Evolutionary conservation across 2,113 vertebrate genomes (phyloP), one percentile per base, ranked within the genome.

Genomic region (Jaculus jaculus): DNA sequence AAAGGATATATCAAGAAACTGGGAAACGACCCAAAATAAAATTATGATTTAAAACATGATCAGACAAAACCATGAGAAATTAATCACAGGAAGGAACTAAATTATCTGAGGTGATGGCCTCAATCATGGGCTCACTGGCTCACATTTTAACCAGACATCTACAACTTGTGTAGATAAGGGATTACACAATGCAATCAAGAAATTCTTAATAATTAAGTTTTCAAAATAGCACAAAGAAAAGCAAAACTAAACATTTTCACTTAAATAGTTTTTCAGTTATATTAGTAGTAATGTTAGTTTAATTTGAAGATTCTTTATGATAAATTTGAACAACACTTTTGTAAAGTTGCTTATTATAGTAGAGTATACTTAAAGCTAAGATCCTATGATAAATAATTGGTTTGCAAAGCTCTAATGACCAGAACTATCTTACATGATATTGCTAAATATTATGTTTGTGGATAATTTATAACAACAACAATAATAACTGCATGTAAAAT

Each of bases 351-450:
- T 87, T 89, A 65, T 84, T 80, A 69, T 2, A 51, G 5, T 61
- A 17, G 74, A 63, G 2, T 28, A n/a, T 69, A 79, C 24, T 30
- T 61, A 60, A n/a, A 68, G 23, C 54, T 4, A 58, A 68, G 5
- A 54, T 79, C 16, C 54, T 42, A 87, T 74, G 65, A 72, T 71
- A 86, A 21, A 34, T 1, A 77, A 42, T 83, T 79, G 83, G 21
- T 30, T 96, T 60, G 83, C 80, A 75, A 74, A 51, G 73, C 84
- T 89, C 4, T 66, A 91, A 37, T 32, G 20, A 75, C 34, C 34
- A 84, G 39, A 74, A 63, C 84, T 18, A 90, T 61, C 7, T 65
- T n/a, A n/a, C n/a, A n/a, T n/a, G n/a, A 63, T 1, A 26, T 30
- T 79, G 11, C 5, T 68, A 7, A 78, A 94, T 94, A 65, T 82